Percentiles rank a stretch among this genome's conserved stretches.
Evolutionary conservation across 1,140 invertebrate species (phyloP).

Genomic region (Heliothis subflexa): DNA sequence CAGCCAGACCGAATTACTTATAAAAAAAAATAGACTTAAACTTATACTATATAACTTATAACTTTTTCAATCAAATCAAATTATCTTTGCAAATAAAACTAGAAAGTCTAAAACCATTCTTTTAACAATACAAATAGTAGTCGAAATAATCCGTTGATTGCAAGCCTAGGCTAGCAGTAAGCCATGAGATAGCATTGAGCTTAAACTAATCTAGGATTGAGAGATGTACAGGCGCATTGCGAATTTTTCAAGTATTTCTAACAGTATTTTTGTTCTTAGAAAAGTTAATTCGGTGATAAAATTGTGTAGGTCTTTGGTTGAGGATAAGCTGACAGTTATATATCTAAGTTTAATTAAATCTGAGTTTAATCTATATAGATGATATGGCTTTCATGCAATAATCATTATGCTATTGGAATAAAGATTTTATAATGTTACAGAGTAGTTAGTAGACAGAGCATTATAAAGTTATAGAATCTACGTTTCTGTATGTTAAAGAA

Average conservation of each 20-base stretch:
- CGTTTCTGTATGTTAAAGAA: too few species aligned
- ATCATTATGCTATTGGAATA: too few species aligned
- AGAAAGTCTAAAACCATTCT: not conserved
- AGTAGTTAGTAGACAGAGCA: too few species aligned
- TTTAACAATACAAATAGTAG: conserved; percentile 20
- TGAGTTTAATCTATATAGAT: too few species aligned
- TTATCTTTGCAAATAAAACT: not conserved
- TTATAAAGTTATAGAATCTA: too few species aligned
- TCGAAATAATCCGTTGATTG: conserved; percentile 35
- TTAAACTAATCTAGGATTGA: conserved; percentile 26
- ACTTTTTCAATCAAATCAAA: too few species aligned
- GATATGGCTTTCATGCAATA: too few species aligned
- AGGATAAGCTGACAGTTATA: not conserved
- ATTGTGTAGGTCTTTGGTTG: not conserved
- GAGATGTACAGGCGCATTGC: conserved; percentile 22
- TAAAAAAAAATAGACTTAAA: too few species aligned
- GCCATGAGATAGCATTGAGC: conserved; percentile 9
- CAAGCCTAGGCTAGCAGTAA: conserved; percentile 35
- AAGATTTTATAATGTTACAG: too few species aligned
- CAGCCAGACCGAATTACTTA: too few species aligned
- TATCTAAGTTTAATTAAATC: too few species aligned
- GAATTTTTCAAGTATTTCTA: conserved; percentile 20
- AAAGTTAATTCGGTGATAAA: conserved; percentile 14
- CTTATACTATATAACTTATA: too few species aligned
- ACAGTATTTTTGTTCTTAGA: not conserved